These are phyloP conservation scores for Caenorhabditis afra DNA, from an alignment of 2,888 invertebrate species.

Conservation along the genomic window DNA sequence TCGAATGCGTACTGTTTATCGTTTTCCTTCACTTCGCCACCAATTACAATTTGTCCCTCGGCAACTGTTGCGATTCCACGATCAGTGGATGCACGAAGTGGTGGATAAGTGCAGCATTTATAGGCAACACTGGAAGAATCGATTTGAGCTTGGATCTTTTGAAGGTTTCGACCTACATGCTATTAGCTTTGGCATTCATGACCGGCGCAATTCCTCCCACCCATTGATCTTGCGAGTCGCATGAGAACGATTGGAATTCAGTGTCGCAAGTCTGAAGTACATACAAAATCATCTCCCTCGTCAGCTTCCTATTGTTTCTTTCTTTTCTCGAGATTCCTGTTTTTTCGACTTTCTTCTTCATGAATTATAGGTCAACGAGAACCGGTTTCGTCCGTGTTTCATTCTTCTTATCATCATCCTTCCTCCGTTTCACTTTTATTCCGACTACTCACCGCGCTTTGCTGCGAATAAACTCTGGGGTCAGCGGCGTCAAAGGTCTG, in stretches of 20 bases:
- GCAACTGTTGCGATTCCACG: conserved; percentile 76
- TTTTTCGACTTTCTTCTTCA: background rate
- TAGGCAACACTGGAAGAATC: conserved; percentile 65
- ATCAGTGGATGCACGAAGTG: conserved; percentile 71
- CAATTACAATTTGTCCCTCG: conserved; percentile 74
- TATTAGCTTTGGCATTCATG: conserved; percentile 66
- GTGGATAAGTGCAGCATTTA: conserved; percentile 73
- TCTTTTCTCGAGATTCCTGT: conserved; percentile 1
- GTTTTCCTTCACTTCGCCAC: conserved; percentile 68
- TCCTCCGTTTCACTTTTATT: too few species aligned
- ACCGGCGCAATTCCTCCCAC: conserved; percentile 78
- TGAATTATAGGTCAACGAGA: conserved; percentile 32
- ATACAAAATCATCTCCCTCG: background rate
- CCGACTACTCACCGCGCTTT: conserved; percentile 60
- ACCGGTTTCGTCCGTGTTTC: conserved; percentile 30
- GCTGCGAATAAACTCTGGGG: conserved; percentile 57
- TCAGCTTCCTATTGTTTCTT: conserved; percentile 16
- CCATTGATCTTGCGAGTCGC: conserved; percentile 73
- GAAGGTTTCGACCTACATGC: conserved; percentile 60
- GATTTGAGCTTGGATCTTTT: background rate
- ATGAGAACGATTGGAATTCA: conserved; percentile 71
- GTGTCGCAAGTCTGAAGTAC: conserved; percentile 72
- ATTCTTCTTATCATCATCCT: conserved; percentile 11
- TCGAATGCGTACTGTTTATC: conserved; percentile 77
- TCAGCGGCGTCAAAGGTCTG: conserved; percentile 59